These are phyloP conservation scores for Pomatorhinus ruficollis DNA, from an alignment of 2,113 vertebrate species.

Conservation along the genomic window DNA sequence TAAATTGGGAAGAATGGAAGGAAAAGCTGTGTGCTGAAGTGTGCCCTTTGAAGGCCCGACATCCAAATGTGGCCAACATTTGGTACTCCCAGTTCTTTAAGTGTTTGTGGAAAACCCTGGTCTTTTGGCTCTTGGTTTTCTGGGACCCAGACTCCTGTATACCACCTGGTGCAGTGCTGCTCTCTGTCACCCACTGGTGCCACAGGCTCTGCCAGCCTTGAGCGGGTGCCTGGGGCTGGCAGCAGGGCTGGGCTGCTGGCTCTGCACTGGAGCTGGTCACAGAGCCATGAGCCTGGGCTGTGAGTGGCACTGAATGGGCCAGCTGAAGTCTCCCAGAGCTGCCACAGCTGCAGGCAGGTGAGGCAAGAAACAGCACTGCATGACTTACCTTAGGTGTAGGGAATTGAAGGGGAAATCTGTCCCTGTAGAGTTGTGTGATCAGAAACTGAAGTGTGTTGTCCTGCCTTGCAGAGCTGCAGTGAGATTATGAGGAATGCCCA, in stretches of 20 bases:
- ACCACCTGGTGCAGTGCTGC: background rate
- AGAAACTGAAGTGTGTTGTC: background rate
- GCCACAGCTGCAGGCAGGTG: background rate
- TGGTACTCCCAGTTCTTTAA: background rate
- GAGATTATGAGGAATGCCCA: background rate
- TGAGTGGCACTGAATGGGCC: fast-evolving
- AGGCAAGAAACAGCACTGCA: background rate
- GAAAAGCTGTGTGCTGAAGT: background rate
- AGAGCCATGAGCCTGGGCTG: background rate
- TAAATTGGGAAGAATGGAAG: background rate
- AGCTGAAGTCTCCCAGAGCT: background rate
- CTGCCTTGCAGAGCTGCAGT: background rate
- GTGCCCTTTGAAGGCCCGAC: background rate
- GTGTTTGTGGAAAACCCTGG: background rate
- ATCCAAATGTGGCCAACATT: background rate
- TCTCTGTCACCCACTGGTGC: fast-evolving
- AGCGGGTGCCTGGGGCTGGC: fast-evolving
- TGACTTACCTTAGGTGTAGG: background rate
- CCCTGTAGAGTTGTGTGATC: fast-evolving
- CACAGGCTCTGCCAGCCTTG: background rate
- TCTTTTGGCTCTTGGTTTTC: background rate
- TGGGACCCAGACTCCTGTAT: background rate
- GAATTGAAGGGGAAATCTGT: background rate
- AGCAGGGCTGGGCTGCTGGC: background rate
- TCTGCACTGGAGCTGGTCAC: background rate